A percentile compares a stretch with the other conserved stretches of the same genome.
These are phyloP conservation scores for Ispidina picta DNA, from an alignment of 2,797 vertebrate genomes.

Conservation along the genomic window DNA sequence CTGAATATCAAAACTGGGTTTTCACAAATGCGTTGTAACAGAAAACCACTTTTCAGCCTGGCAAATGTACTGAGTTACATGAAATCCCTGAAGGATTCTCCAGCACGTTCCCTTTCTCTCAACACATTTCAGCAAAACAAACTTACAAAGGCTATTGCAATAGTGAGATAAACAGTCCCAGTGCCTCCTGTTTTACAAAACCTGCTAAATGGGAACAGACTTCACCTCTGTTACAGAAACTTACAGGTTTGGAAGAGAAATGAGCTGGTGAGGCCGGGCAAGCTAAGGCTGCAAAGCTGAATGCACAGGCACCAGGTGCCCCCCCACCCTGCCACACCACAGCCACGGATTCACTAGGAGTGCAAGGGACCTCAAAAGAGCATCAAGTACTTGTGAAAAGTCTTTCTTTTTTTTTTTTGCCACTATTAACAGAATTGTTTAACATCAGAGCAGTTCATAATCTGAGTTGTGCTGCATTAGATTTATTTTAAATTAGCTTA, in stretches of 20 bases:
- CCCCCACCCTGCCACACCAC: not conserved
- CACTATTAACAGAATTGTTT: not conserved
- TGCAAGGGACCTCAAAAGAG: too few species aligned
- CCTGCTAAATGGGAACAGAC: not conserved
- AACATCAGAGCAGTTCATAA: not conserved
- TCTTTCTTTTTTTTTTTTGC: not conserved
- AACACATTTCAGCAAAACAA: not conserved
- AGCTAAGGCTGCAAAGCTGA: not conserved
- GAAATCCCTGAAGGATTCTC: not conserved
- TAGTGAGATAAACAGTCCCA: not conserved
- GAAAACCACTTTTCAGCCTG: not conserved
- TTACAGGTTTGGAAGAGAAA: not conserved
- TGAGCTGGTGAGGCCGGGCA: not conserved
- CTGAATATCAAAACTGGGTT: slow-evolving; percentile 21
- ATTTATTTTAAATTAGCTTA: not conserved
- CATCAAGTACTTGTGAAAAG: too few species aligned
- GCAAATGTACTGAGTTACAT: not conserved
- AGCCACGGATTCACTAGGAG: too few species aligned
- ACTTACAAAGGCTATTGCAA: not conserved
- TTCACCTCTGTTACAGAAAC: not conserved
- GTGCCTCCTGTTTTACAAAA: not conserved
- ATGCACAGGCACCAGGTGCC: not conserved
- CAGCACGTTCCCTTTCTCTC: not conserved
- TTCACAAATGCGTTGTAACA: not conserved
- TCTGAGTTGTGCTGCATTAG: not conserved